Evolutionary conservation across 1,140 invertebrate genomes (phyloP).

Genomic region (Mamestra configurata): DNA sequence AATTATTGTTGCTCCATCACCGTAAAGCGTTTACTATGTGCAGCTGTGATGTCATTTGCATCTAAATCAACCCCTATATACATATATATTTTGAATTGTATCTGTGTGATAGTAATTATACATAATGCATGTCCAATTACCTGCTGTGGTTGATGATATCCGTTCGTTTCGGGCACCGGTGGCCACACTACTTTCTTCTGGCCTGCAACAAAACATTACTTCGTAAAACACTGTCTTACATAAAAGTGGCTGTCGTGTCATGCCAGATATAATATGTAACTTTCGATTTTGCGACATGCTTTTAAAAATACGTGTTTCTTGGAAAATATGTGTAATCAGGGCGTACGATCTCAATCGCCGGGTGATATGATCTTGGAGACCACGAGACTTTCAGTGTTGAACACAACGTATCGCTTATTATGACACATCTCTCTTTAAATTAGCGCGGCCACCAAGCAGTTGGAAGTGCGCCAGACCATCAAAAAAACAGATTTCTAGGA

Average conservation of each 20-base stretch:
- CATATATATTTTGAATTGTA: slow-evolving; percentile 46
- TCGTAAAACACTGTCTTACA: slow-evolving; percentile 3
- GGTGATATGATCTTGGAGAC: slow-evolving; percentile 64
- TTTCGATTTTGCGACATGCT: slow-evolving; percentile 30
- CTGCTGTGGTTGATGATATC: slow-evolving; percentile 87
- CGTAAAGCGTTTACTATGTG: slow-evolving; percentile 71
- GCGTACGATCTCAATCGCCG: slow-evolving; percentile 56
- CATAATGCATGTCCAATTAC: slow-evolving; percentile 60
- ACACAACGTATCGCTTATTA: slow-evolving; percentile 75
- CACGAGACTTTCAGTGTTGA: slow-evolving; percentile 64
- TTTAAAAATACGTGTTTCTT: slow-evolving; percentile 52
- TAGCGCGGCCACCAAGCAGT: slow-evolving; percentile 71
- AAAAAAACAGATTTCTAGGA: slow-evolving; percentile 67
- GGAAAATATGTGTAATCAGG: slow-evolving; percentile 51
- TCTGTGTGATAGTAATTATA: slow-evolving; percentile 16
- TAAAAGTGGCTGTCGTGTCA: slow-evolving; percentile 10
- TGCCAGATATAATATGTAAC: neutral
- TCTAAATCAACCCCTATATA: slow-evolving; percentile 58
- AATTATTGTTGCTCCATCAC: slow-evolving; percentile 64
- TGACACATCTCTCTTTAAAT: slow-evolving; percentile 84
- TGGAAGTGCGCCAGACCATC: slow-evolving; percentile 74
- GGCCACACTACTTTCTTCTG: slow-evolving; percentile 95
- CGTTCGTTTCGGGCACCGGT: slow-evolving; percentile 92
- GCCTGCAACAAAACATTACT: slow-evolving; percentile 87
- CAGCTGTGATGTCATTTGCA: slow-evolving; percentile 65